Evolutionary conservation across 2,113 vertebrate genomes (phyloP), one percentile per base, ranked within the genome.

Genomic region (Tenrec ecaudatus): DNA sequence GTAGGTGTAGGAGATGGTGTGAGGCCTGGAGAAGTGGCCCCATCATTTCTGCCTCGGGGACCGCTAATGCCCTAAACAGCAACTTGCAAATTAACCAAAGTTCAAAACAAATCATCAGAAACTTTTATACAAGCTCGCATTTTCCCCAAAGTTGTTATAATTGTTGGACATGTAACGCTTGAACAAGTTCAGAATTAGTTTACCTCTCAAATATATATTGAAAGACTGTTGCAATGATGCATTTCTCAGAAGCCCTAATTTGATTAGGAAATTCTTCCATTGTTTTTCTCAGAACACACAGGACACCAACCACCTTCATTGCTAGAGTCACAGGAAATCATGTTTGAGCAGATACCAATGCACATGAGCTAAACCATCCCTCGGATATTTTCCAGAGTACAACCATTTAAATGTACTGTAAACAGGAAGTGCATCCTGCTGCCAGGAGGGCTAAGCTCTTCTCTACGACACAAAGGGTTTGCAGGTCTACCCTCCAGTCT

Each of bases 61-160:
- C n/a, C 75, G 53, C 16, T 85, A 57, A n/a, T 73, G 69, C 38
- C 40, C 33, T 93, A 81, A 86, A 12, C n/a, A 89, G 16, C 8
- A 60, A 58, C 78, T 11, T 94, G 0, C 11, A 78, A 77, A 95
- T 20, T 2, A 47, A 43, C 43, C 31, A 53, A n/a, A 94, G 40
- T 77, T 86, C 81, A 87, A 92, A 92, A 86, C 57, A 38, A 92
- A 36, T 71, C 89, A 92, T 94, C 33, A 22, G 69, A 75, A 91
- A 93, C 2, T 77, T 77, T 82, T 71, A 94, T 15, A 66, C 53
- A n/a, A 62, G 14, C 68, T 95, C 77, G 5, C 86, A 66, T 68
- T 68, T 62, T 88, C n/a, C n/a, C 20, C 16, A 86, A 19, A 23
- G 22, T 82, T 68, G 68, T 66, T 23, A 31, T 60, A 75, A n/a